These are phyloP conservation scores for Catharus ustulatus DNA, from an alignment of 2,797 vertebrate species.

Conservation along the genomic window DNA sequence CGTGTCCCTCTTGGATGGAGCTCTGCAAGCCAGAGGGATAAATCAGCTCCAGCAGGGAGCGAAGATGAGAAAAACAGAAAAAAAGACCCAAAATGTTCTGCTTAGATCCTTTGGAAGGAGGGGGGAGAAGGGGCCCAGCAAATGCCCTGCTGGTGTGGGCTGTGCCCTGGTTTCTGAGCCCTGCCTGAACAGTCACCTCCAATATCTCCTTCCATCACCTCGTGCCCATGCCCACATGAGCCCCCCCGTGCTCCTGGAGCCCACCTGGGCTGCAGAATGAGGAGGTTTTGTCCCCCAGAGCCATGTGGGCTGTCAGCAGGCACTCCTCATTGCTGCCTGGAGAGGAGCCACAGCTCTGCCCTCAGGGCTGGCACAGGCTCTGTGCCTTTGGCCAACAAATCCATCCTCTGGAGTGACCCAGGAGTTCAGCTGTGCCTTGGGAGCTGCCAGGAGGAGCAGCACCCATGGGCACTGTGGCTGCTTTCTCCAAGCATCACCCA, in stretches of 20 bases:
- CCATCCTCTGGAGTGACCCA: background rate
- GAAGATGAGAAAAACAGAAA: background rate
- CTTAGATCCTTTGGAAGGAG: background rate
- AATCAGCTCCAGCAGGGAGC: slow-evolving; percentile 43
- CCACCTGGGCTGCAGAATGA: background rate
- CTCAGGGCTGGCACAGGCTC: background rate
- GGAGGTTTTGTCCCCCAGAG: background rate
- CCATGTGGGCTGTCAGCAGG: background rate
- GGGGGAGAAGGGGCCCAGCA: background rate
- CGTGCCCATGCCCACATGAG: rapidly evolving
- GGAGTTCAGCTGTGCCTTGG: rapidly evolving
- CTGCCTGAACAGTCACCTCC: background rate
- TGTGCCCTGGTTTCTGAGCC: background rate
- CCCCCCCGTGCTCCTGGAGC: rapidly evolving
- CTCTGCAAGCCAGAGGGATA: background rate
- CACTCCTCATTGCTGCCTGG: background rate
- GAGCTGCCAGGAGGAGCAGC: background rate
- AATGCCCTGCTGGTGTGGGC: rapidly evolving
- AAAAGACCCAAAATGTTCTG: background rate
- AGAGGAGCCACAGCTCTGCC: background rate
- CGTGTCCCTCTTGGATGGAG: background rate
- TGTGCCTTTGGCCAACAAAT: background rate
- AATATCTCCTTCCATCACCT: rapidly evolving
- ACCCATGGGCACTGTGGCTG: background rate
- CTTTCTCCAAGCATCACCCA: background rate